These are phyloP conservation scores for Rhodinocichla rosea DNA, from an alignment of 2,113 vertebrate genomes.

Conservation along the genomic window DNA sequence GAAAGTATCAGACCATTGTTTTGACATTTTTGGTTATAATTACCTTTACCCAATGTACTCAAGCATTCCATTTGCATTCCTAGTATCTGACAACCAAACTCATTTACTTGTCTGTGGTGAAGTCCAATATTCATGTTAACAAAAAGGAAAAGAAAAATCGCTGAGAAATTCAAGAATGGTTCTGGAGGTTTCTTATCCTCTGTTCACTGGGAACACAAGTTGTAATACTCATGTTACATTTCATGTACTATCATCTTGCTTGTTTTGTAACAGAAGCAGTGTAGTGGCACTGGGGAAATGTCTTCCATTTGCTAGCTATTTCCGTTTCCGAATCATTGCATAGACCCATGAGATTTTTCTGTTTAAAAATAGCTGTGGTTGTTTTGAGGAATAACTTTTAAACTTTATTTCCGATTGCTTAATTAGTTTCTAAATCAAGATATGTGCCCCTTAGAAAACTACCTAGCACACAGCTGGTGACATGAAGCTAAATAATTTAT, in stretches of 20 bases:
- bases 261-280: neutral
- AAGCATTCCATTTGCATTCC: neutral
- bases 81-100: neutral
- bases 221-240: neutral
- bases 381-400: neutral
- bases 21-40: neutral
- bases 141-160: neutral
- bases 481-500: constrained; percentile 46
- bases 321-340: neutral
- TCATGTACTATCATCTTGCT: neutral
- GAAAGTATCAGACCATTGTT: neutral
- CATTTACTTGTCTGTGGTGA: neutral
- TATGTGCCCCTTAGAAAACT: neutral
- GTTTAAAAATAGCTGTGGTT: neutral
- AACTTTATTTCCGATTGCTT: constrained; percentile 47
- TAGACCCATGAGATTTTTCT: neutral
- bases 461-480: constrained; percentile 25
- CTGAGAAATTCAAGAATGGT: neutral
- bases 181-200: neutral
- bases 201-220: neutral
- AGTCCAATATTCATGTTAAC: neutral
- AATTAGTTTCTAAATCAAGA: constrained; percentile 56
- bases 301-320: neutral
- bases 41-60: neutral
- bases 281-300: neutral